These are phyloP conservation scores for Chironomus tentans DNA, from an alignment of 2,888 invertebrate species.

Conservation along the genomic window DNA sequence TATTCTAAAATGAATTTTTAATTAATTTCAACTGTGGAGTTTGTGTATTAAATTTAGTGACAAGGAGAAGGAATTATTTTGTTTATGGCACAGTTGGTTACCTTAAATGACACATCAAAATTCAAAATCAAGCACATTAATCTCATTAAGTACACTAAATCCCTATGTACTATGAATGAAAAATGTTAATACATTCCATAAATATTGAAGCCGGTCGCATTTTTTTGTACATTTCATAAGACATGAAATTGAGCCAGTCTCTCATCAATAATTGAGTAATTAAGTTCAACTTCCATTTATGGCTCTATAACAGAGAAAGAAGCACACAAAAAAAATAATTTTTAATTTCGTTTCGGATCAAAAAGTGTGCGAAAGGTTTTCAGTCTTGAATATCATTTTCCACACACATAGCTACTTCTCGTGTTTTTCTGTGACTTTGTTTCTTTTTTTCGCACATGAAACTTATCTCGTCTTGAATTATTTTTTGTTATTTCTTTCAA, in stretches of 20 bases:
- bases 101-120: too few species aligned
- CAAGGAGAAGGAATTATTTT: too few species aligned
- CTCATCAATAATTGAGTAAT: constrained; percentile 26
- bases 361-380: constrained; percentile 15
- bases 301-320: constrained; percentile 3
- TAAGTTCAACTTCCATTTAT: constrained; percentile 21
- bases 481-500: neutral
- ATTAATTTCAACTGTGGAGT: too few species aligned
- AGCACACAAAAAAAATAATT: neutral
- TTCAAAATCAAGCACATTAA: too few species aligned
- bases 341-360: neutral
- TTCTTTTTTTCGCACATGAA: neutral
- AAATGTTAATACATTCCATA: too few species aligned
- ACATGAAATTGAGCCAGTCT: neutral
- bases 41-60: too few species aligned
- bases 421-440: neutral
- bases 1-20: too few species aligned
- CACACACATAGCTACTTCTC: neutral
- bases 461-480: too few species aligned
- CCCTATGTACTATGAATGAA: too few species aligned
- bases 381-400: constrained; percentile 1
- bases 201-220: neutral
- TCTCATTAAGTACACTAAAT: too few species aligned
- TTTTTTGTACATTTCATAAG: neutral
- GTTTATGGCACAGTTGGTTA: too few species aligned